Evolutionary conservation across 1,140 invertebrate genomes (phyloP).

Genomic region (Meteorus sp.): DNA sequence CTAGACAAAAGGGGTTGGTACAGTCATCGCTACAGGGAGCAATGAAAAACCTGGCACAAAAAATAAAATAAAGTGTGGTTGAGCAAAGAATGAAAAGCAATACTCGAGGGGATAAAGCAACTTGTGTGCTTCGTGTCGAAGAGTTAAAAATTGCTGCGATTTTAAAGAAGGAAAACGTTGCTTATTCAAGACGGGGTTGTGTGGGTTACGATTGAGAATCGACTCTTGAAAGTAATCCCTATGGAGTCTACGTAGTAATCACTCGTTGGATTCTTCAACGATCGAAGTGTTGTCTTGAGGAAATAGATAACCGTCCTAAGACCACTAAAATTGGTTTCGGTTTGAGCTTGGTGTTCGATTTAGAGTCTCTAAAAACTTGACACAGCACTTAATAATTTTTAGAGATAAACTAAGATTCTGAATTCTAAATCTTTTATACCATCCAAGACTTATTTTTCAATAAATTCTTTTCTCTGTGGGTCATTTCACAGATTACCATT

Average conservation of each 20-base stretch:
- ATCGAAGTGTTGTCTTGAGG: too few species aligned
- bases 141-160: constrained; percentile 31
- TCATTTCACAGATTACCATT: constrained; percentile 67
- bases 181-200: constrained; percentile 23
- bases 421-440: too few species aligned
- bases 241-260: constrained; percentile 20
- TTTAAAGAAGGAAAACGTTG: constrained; percentile 8
- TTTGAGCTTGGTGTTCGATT: too few species aligned
- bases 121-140: constrained; percentile 13
- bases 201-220: constrained; percentile 21
- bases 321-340: too few species aligned
- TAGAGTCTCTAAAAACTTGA: too few species aligned
- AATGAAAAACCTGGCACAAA: too few species aligned
- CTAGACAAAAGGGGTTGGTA: neutral
- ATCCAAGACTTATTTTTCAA: neutral
- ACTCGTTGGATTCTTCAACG: constrained; percentile 22
- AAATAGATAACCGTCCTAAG: too few species aligned
- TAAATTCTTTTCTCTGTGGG: neutral
- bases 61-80: too few species aligned
- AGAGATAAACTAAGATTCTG: too few species aligned
- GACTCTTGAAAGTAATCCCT: constrained; percentile 27
- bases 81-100: too few species aligned
- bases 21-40: too few species aligned
- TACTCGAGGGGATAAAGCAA: neutral
- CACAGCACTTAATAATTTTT: neutral